Conservation (phyloP, 2,888 invertebrate genomes). For the Drosophila mimica region DNA sequence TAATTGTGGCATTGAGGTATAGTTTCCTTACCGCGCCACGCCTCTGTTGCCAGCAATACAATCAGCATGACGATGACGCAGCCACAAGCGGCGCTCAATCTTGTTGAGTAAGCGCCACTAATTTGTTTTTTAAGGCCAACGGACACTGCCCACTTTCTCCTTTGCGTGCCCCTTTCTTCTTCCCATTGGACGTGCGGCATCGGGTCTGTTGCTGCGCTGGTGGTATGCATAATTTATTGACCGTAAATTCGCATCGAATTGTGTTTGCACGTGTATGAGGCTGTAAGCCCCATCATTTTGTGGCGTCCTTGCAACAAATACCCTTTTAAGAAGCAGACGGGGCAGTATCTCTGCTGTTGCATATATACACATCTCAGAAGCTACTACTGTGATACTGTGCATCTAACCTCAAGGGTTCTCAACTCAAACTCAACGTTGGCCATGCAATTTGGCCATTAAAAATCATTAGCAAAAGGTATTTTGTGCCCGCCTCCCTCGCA, state of each 20-base stretch:
- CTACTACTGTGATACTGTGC: neutral
- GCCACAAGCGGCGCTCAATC: conserved; percentile 70
- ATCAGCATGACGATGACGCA: conserved; percentile 57
- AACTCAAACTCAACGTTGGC: conserved; percentile 29
- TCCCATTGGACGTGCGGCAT: neutral
- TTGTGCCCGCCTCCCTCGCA: conserved; percentile 11
- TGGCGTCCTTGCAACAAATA: conserved; percentile 44
- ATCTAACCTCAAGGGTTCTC: conserved; percentile 3
- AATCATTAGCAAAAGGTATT: conserved; percentile 73
- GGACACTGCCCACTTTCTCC: conserved; percentile 3
- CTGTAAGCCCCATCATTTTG: conserved; percentile 7
- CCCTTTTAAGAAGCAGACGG: conserved; percentile 55
- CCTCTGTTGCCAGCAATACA: conserved; percentile 8
- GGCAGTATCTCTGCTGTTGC: conserved; percentile 5
- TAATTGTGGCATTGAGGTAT: conserved; percentile 2
- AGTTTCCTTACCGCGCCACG: neutral
- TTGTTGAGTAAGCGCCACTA: conserved; percentile 79
- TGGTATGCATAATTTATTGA: conserved; percentile 77
- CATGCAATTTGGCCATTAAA: conserved; percentile 78
- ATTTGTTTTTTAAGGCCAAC: conserved; percentile 70
- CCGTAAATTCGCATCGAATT: conserved; percentile 61
- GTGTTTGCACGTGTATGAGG: conserved; percentile 42
- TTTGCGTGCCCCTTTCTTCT: neutral
- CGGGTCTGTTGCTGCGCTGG: conserved; percentile 19
- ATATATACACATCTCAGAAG: neutral